Evolutionary conservation across 2,113 vertebrate species (phyloP).

Genomic region (Sturnira hondurensis): DNA sequence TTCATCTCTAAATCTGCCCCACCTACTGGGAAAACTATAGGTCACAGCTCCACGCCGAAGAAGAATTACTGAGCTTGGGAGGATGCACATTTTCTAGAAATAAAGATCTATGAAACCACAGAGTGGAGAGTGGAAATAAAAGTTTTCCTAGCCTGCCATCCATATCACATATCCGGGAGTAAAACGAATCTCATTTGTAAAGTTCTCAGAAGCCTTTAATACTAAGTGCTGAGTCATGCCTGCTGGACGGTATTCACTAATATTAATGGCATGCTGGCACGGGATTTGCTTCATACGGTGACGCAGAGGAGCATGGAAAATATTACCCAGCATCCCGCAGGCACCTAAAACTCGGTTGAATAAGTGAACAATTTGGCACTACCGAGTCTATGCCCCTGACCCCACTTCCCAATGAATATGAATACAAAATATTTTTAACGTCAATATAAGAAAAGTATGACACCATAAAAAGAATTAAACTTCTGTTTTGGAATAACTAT

Average conservation of each 20-base stretch:
- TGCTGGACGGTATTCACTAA: rapidly evolving
- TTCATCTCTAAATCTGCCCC: not conserved
- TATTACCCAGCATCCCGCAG: too few species aligned
- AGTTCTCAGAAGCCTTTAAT: not conserved
- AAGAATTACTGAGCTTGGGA: not conserved
- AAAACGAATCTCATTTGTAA: not conserved
- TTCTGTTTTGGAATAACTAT: not conserved
- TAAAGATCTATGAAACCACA: not conserved
- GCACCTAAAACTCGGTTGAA: not conserved
- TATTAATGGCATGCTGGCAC: too few species aligned
- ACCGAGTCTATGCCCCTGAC: not conserved
- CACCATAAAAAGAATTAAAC: not conserved
- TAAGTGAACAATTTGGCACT: not conserved
- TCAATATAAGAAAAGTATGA: not conserved
- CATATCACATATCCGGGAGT: not conserved
- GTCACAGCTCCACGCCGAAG: not conserved
- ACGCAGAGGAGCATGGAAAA: not conserved
- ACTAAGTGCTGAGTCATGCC: not conserved
- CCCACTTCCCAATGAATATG: not conserved
- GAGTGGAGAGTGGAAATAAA: not conserved
- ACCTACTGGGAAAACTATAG: not conserved
- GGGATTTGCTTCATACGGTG: too few species aligned
- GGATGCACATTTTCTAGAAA: not conserved
- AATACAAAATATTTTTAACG: not conserved
- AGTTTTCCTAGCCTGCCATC: not conserved